Evolutionary conservation across 2,888 invertebrate species (phyloP), one percentile per base, ranked within the genome.

Genomic region (Eueremaeus valkanovi): DNA sequence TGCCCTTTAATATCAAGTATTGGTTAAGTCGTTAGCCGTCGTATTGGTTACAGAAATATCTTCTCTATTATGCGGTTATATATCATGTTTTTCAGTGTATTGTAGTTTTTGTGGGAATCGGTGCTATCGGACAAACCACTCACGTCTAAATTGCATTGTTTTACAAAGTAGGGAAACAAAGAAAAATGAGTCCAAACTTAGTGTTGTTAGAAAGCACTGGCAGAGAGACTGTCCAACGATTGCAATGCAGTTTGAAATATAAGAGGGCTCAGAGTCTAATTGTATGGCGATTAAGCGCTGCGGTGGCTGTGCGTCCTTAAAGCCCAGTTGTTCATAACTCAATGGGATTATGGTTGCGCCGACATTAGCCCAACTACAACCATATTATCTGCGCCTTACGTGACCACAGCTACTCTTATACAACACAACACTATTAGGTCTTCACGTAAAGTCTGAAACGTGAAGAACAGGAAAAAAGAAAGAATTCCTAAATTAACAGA

Each of bases 41-140:
- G 66, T 66, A 66, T 66, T 36, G 36, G 33, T 66, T 24, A 6
- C 16, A 11, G 18, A 36, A 36, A 66, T 16, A 58, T 51, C 51
- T 58, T 36, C 66, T 58, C 58, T 66, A 36, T 66, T 66, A 66
- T 66, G 36, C 36, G 21, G 3, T 29, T 58, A 58, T 58, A 58
- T 58, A 58, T 58, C 58, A 58, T 58, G 58, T 58, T 58, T 16
- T 58, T 3, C 29, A 8, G 16, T 29, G 21, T 66, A 36, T 5
- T 36, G 36, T 5, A n/a, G n/a, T n/a, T 66, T 36, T 36, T 61
- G 13, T 3, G n/a, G 16, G 8, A 29, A 13, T 18, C n/a, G 36
- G 36, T 66, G 33, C 36, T 66, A 63, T 66, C 66, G 36, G 66
- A 31, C 66, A 66, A 66, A 66, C 66, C 18, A 66, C 66, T 66